These are phyloP conservation scores for Microchirus variegatus DNA, from an alignment of 2,797 vertebrate genomes.

Conservation along the genomic window DNA sequence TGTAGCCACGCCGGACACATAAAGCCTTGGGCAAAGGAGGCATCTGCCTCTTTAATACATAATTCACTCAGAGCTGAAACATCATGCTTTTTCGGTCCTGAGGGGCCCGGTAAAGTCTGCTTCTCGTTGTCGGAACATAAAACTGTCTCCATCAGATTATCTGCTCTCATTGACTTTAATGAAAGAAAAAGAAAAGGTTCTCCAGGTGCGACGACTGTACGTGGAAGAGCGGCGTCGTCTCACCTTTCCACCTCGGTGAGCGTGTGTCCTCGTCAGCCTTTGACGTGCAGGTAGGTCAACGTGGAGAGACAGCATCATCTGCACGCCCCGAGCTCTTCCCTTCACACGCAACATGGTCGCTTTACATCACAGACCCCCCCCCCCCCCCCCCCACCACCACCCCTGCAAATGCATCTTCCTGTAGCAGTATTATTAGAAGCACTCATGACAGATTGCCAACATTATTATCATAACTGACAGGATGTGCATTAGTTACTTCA, in stretches of 20 bases:
- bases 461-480: slow-evolving; percentile 74
- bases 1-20: slow-evolving; percentile 73
- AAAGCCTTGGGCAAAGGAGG: slow-evolving; percentile 77
- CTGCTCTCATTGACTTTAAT: slow-evolving; percentile 36
- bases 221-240: slow-evolving; percentile 51
- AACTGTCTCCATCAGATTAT: slow-evolving; percentile 66
- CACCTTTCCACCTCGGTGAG: slow-evolving; percentile 70
- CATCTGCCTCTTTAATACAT: slow-evolving; percentile 80
- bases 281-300: slow-evolving; percentile 76
- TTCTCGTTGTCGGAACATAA: slow-evolving; percentile 65
- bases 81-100: slow-evolving; percentile 68
- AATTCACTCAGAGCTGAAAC: slow-evolving; percentile 76
- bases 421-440: slow-evolving; percentile 75
- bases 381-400: too few relatives aligned
- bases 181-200: slow-evolving; percentile 10
- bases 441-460: slow-evolving; percentile 68
- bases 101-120: slow-evolving; percentile 59
- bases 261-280: slow-evolving; percentile 57
- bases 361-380: slow-evolving; percentile 53
- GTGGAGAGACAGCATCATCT: slow-evolving; percentile 69
- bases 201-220: slow-evolving; percentile 27
- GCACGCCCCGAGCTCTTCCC: slow-evolving; percentile 59
- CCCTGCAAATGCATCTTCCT: slow-evolving; percentile 68
- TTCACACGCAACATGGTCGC: slow-evolving; percentile 54
- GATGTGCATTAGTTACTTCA: slow-evolving; percentile 78